Conservation (phyloP, 2,888 invertebrate genomes). For the Hydrotaea diabolus region DNA sequence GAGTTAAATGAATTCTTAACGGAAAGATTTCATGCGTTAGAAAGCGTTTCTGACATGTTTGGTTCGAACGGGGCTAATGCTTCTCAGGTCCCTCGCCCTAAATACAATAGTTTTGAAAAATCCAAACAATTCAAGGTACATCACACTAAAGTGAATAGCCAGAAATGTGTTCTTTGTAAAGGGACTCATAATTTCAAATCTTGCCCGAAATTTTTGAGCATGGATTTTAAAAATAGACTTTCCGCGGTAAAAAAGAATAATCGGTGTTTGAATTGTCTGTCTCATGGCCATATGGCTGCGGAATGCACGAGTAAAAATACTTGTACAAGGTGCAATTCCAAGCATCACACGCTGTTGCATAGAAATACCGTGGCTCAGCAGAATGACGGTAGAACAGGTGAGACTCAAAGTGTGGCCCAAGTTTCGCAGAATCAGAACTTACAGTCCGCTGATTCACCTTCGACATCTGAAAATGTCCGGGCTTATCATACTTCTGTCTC, state of each 20-base stretch:
- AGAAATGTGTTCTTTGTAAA: not conserved
- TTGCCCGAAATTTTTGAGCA: slow-evolving; percentile 6
- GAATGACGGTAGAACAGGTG: too few relatives aligned
- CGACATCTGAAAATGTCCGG: not conserved
- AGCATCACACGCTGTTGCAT: slow-evolving; percentile 17
- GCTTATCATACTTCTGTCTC: not conserved
- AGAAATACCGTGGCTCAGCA: not conserved
- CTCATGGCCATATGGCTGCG: not conserved
- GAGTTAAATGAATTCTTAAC: too few relatives aligned
- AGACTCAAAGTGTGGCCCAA: too few relatives aligned
- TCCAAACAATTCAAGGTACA: slow-evolving; percentile 14
- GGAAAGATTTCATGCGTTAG: too few relatives aligned
- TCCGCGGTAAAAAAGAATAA: not conserved
- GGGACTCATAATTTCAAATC: not conserved
- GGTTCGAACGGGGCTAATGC: too few relatives aligned
- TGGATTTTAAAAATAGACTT: slow-evolving; percentile 1
- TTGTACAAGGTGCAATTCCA: not conserved
- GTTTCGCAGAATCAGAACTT: not conserved
- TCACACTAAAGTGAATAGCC: not conserved
- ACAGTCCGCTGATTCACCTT: not conserved
- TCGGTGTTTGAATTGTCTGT: slow-evolving; percentile 35
- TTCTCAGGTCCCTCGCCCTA: too few relatives aligned
- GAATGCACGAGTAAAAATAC: slow-evolving; percentile 1
- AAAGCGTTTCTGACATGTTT: too few relatives aligned
- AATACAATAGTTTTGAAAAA: too few relatives aligned